Conservation (phyloP, 2,888 invertebrate species). For the Rotaria sp. region DNA sequence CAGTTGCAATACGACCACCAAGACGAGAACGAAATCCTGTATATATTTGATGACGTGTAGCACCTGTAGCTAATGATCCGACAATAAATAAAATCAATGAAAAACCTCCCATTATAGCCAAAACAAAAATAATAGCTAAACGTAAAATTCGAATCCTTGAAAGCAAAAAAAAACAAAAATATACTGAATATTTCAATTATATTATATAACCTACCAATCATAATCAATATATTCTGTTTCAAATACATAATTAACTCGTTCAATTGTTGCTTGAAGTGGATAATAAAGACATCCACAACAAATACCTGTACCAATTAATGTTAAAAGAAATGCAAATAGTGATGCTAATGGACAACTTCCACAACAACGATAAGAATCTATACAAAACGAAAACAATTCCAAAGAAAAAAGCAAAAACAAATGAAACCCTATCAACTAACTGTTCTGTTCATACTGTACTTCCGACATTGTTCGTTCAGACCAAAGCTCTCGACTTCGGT, state of each 20-base stretch:
- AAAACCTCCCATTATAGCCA: slow-evolving; percentile 38
- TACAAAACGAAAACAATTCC: neutral
- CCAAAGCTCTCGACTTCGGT: slow-evolving; percentile 39
- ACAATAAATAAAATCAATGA: slow-evolving; percentile 35
- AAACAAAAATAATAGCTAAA: slow-evolving; percentile 31
- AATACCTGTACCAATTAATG: slow-evolving; percentile 34
- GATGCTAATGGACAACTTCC: slow-evolving; percentile 37
- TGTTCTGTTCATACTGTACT: neutral
- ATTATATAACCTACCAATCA: neutral
- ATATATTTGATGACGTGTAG: slow-evolving; percentile 37
- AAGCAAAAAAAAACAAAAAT: neutral
- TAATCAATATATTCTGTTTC: slow-evolving; percentile 27
- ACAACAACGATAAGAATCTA: slow-evolving; percentile 19
- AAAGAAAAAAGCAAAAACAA: neutral
- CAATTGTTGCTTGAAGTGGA: slow-evolving; percentile 29
- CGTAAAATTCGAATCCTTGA: slow-evolving; percentile 26
- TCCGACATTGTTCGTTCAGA: slow-evolving; percentile 11
- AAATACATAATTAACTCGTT: slow-evolving; percentile 27
- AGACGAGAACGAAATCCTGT: slow-evolving; percentile 39
- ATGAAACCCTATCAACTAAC: neutral
- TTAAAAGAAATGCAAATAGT: slow-evolving; percentile 36
- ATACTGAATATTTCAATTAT: neutral
- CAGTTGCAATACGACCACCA: slow-evolving; percentile 37
- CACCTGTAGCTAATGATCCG: slow-evolving; percentile 39
- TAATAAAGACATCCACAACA: slow-evolving; percentile 39